A percentile compares a stretch with the other conserved stretches of the same genome.
Conservation (phyloP, 2,797 vertebrate species). For the Pseudomugil gertrudae region DNA sequence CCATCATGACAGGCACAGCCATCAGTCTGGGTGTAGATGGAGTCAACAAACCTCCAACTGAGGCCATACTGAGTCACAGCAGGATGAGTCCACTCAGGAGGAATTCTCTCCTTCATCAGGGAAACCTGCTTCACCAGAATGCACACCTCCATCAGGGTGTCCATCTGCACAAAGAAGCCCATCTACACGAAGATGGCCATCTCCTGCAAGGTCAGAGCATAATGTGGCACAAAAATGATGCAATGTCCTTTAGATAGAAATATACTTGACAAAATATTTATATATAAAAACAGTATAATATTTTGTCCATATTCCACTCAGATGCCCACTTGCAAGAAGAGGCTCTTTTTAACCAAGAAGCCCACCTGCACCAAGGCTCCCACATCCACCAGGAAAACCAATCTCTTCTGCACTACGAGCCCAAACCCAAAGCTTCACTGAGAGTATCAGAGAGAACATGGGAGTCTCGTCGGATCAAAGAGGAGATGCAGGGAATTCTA, state of each 20-base stretch:
- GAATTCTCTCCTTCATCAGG: conserved; percentile 70
- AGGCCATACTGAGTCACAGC: conserved; percentile 73
- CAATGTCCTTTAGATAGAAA: neutral
- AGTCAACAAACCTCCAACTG: conserved; percentile 78
- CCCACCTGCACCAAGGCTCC: conserved; percentile 49
- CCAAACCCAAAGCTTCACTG: conserved; percentile 77
- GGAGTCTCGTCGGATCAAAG: conserved; percentile 88
- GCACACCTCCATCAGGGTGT: conserved; percentile 60
- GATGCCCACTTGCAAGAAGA: conserved; percentile 60
- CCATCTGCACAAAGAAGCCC: conserved; percentile 60
- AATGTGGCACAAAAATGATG: neutral
- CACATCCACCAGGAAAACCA: conserved; percentile 77
- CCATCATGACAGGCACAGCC: conserved; percentile 94
- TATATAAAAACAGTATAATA: neutral
- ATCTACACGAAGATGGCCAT: conserved; percentile 66
- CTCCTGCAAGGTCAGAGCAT: conserved; percentile 56
- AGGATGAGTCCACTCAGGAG: conserved; percentile 71
- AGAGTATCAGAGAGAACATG: conserved; percentile 85
- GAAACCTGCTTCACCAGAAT: conserved; percentile 65
- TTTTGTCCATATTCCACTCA: conserved; percentile 10
- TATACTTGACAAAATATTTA: neutral
- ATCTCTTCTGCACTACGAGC: conserved; percentile 72
- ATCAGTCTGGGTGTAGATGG: conserved; percentile 89
- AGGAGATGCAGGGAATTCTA: conserved; percentile 91
- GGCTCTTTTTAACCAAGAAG: conserved; percentile 45